Evolutionary conservation across 2,113 vertebrate genomes (phyloP), one percentile per base, ranked within the genome.

Genomic region (Trichomycterus rosablanca): DNA sequence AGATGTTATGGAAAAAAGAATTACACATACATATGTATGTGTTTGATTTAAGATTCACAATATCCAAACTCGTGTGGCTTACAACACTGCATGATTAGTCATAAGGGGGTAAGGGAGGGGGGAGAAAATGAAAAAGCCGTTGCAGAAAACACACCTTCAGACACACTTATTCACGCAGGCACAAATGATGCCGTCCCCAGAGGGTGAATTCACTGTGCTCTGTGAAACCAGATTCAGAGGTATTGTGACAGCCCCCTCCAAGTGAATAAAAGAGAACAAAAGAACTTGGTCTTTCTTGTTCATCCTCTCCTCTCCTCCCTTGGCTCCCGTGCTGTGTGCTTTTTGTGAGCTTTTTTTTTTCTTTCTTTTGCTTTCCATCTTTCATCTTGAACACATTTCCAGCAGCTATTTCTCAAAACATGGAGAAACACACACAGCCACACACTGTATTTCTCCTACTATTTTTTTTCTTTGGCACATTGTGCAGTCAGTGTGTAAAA

Each of bases 201-300:
- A 67, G 70, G 64, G 55, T 55, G 44, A 72, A 59, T 58, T 67
- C 28, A 62, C 55, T 65, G 67, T 68, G 45, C 62, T 68, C 63
- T 40, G 62, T 54, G 53, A 78, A 76, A 72, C 74, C 57, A 74
- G 72, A 74, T 74, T 76, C 58, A 14, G 57, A 49, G 61, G 67
- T 69, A 71, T 74, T 74, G 74, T 71, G 66, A 68, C 65, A 59
- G 68, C 71, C 26, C 60, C 68, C 74, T 70, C 59, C 68, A 74
- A 76, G 81, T 79, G 78, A 81, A 78, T 77, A 80, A 79, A 77
- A 76, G 77, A 83, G 86, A 87, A 85, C 85, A 87, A 89, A 88
- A 84, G 79, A 66, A 44, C 44, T 16, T 20, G 59, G 54, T 60
- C 61, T 60, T 42, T 59, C 55, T 44, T 45, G 39, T 57, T 60